Conservation (phyloP, 2,888 invertebrate species). For the Blera fallax region DNA sequence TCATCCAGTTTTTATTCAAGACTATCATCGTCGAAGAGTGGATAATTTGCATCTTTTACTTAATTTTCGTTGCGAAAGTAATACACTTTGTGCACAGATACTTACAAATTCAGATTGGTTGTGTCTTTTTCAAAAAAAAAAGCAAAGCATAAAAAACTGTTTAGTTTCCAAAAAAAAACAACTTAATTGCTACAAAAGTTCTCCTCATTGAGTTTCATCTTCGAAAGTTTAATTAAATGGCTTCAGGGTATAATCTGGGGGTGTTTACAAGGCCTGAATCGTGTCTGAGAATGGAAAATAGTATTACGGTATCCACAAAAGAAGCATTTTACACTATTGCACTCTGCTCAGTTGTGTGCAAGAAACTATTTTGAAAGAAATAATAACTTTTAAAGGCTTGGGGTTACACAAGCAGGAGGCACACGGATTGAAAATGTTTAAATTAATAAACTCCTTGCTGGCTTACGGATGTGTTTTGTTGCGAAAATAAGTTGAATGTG, state of each 20-base stretch:
- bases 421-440: neutral
- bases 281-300: neutral
- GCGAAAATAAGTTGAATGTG: neutral
- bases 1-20: conserved; percentile 39
- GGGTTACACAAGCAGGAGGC: neutral
- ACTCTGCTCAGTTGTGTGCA: conserved; percentile 3
- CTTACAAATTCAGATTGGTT: conserved; percentile 17
- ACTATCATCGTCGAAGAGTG: conserved; percentile 4
- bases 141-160: neutral
- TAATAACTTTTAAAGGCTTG: conserved; percentile 5
- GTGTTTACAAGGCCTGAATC: neutral
- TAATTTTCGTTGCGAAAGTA: conserved; percentile 54
- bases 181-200: neutral
- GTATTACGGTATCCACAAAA: neutral
- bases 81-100: conserved; percentile 37
- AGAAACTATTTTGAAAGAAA: neutral
- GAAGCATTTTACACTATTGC: neutral
- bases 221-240: conserved; percentile 56
- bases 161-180: neutral
- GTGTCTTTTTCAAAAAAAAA: neutral
- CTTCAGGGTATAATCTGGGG: neutral
- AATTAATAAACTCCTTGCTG: neutral
- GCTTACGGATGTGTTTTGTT: neutral
- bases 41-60: conserved; percentile 51
- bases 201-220: neutral